Conservation (phyloP, 2,797 vertebrate genomes). For the Ammospiza maritima region DNA sequence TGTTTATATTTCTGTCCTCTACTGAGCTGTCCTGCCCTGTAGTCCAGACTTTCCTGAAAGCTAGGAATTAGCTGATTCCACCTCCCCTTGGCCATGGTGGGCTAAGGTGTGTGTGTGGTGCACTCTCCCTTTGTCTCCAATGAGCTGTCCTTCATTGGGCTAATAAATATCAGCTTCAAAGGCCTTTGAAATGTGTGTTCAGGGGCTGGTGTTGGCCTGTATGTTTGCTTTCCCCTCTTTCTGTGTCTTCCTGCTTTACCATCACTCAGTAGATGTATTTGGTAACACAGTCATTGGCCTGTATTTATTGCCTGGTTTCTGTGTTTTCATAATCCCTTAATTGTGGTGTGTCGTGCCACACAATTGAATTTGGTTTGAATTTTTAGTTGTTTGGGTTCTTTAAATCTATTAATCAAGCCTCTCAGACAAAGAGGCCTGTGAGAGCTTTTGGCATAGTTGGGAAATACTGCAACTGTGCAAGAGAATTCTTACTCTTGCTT, state of each 20-base stretch:
- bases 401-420: conserved; percentile 21
- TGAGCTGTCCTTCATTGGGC: background rate
- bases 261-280: background rate
- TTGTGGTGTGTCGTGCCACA: background rate
- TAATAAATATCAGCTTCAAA: background rate
- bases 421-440: conserved; percentile 25
- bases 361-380: conserved; percentile 40
- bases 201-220: background rate
- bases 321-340: conserved; percentile 26
- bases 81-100: background rate
- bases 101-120: background rate
- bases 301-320: background rate
- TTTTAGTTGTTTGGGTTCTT: conserved; percentile 42
- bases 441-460: conserved; percentile 45
- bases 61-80: background rate
- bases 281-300: background rate
- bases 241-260: background rate
- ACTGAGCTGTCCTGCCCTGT: background rate
- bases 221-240: background rate
- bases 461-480: conserved; percentile 39
- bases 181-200: background rate
- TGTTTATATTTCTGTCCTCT: background rate
- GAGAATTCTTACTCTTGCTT: conserved; percentile 11
- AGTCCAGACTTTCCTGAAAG: background rate
- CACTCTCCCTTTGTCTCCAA: background rate